phyloP scores from a whole-genome alignment of 1,140 invertebrate species.

The Zaprionus inermis region DNA sequence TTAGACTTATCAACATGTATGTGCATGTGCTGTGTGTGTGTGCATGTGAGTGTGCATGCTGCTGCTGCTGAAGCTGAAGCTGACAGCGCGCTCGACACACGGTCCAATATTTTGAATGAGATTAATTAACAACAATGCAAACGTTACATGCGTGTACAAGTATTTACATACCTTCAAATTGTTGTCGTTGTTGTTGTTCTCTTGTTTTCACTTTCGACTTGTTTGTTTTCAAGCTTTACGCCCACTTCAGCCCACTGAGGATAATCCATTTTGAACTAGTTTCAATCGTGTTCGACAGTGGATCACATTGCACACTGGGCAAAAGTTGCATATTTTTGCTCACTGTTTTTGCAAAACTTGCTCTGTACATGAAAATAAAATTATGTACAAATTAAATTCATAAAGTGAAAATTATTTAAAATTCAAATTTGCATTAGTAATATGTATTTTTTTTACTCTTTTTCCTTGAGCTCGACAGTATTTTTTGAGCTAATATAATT shows the following conservation, averaged over 20 bases:
- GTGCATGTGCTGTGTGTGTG: background rate
- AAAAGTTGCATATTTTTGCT: no score
- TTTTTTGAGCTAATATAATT: no score
- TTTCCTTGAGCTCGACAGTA: no score
- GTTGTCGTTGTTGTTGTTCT: conserved; percentile 9
- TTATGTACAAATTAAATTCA: no score
- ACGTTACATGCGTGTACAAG: conserved; percentile 28
- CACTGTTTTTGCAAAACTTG: no score
- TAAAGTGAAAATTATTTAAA: no score
- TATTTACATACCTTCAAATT: conserved; percentile 30
- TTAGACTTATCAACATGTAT: conserved; percentile 51
- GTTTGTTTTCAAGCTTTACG: background rate
- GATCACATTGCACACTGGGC: background rate
- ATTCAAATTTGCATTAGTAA: no score
- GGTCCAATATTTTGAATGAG: conserved; percentile 54
- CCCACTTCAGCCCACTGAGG: background rate
- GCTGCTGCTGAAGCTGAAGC: conserved; percentile 41
- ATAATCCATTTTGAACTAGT: conserved; percentile 16
- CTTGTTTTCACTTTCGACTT: background rate
- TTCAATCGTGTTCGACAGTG: background rate
- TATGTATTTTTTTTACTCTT: no score
- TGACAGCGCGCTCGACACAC: conserved; percentile 32
- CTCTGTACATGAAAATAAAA: no score
- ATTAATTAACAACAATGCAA: conserved; percentile 56
- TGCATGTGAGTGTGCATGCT: conserved; percentile 8